These are phyloP conservation scores for Meda fulgida DNA, from an alignment of 2,797 vertebrate genomes.

Conservation along the genomic window DNA sequence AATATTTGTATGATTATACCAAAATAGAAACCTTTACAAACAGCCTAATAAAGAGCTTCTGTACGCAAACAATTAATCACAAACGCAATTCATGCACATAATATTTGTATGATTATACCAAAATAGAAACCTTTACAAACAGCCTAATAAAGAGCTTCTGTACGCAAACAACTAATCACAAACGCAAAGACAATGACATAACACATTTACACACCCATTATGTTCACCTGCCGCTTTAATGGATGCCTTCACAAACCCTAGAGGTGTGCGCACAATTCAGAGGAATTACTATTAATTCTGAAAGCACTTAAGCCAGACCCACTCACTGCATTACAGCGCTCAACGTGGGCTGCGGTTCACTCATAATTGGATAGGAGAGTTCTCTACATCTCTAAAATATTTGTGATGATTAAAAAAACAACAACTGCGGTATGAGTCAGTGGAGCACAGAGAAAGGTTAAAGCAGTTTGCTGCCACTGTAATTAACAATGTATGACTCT, in stretches of 20 bases:
- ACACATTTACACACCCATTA: slow-evolving; percentile 12
- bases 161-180: background rate
- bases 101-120: background rate
- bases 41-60: background rate
- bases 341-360: slow-evolving; percentile 25
- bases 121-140: slow-evolving; percentile 6
- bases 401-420: background rate
- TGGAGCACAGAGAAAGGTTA: slow-evolving; percentile 15
- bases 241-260: background rate
- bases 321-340: slow-evolving; percentile 10
- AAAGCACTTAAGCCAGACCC: slow-evolving; percentile 21
- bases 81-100: background rate
- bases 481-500: slow-evolving; percentile 17
- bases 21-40: slow-evolving; percentile 8
- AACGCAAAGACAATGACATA: background rate
- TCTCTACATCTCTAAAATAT: slow-evolving; percentile 19
- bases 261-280: background rate
- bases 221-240: slow-evolving; percentile 18
- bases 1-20: background rate
- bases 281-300: slow-evolving; percentile 31
- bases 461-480: background rate
- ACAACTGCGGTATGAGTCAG: slow-evolving; percentile 32
- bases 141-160: background rate
- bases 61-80: background rate
- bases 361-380: slow-evolving; percentile 4